These are phyloP conservation scores for Porites lutea DNA, from an alignment of 64 coral and sea anemone genomes.

Conservation along the genomic window DNA sequence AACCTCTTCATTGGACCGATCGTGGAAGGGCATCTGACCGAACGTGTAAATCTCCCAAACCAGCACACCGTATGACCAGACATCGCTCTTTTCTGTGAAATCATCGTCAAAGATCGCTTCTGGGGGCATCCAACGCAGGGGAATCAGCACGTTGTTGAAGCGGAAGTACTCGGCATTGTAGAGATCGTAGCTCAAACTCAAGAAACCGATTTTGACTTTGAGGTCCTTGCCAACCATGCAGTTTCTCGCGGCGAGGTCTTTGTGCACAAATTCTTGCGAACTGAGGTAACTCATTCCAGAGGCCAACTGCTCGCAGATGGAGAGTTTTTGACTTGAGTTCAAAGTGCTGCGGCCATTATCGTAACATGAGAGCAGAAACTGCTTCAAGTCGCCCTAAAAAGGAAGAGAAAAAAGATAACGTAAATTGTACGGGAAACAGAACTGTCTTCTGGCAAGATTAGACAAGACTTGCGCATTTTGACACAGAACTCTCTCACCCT, in stretches of 20 bases:
- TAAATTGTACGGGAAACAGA: no score
- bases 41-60: constrained; percentile 97
- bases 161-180: constrained; percentile 89
- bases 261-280: constrained; percentile 78
- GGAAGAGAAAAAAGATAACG: neutral
- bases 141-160: constrained; percentile 90
- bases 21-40: constrained; percentile 80
- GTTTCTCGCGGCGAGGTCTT: constrained; percentile 95
- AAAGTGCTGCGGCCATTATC: constrained; percentile 88
- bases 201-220: constrained; percentile 90
- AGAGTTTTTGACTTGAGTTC: constrained; percentile 85
- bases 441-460: no score
- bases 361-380: constrained; percentile 83
- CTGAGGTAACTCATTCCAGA: constrained; percentile 93
- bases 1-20: constrained; percentile 89
- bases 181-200: constrained; percentile 90
- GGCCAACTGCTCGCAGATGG: constrained; percentile 78
- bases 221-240: constrained; percentile 89
- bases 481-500: no score
- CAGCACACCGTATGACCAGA: constrained; percentile 93
- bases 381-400: constrained; percentile 95
- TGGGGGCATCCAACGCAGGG: constrained; percentile 95
- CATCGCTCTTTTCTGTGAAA: constrained; percentile 93
- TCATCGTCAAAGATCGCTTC: constrained; percentile 95
- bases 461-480: no score